A percentile compares a stretch with the other conserved stretches of the same genome.
phyloP scores from a whole-genome alignment of 2,888 invertebrate genomes.

The Hesperia comma region DNA sequence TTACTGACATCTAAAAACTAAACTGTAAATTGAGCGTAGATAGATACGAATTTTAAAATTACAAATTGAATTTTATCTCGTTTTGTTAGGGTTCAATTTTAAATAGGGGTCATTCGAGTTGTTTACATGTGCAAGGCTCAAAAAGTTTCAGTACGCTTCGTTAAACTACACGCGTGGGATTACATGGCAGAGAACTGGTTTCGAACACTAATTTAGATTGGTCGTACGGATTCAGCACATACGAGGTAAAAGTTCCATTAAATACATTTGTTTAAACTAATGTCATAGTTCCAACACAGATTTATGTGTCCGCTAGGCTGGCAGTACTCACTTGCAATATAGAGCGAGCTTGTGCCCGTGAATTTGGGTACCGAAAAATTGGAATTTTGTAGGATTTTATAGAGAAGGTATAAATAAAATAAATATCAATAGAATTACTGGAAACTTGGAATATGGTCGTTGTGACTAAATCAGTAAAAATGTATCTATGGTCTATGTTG shows the following conservation, averaged over 20 bases:
- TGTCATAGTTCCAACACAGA: background rate
- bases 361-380: too few species aligned
- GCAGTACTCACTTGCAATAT: too few species aligned
- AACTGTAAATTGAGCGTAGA: conserved; percentile 55
- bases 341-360: too few species aligned
- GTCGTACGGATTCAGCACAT: conserved; percentile 49
- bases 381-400: too few species aligned
- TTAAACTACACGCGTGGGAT: conserved; percentile 71
- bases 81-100: conserved; percentile 50
- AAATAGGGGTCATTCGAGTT: conserved; percentile 47
- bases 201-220: conserved; percentile 58
- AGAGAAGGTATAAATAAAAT: too few species aligned
- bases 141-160: conserved; percentile 72
- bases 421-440: too few species aligned
- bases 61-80: conserved; percentile 47
- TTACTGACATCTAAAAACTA: conserved; percentile 59
- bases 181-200: conserved; percentile 53
- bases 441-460: too few species aligned
- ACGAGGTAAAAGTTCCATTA: conserved; percentile 3
- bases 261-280: conserved; percentile 6
- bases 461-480: too few species aligned
- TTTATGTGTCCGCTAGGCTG: background rate
- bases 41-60: conserved; percentile 40
- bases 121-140: conserved; percentile 67
- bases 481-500: too few species aligned